Evolutionary conservation across 1,140 invertebrate genomes (phyloP).

Genomic region (Andricus grossulariae): DNA sequence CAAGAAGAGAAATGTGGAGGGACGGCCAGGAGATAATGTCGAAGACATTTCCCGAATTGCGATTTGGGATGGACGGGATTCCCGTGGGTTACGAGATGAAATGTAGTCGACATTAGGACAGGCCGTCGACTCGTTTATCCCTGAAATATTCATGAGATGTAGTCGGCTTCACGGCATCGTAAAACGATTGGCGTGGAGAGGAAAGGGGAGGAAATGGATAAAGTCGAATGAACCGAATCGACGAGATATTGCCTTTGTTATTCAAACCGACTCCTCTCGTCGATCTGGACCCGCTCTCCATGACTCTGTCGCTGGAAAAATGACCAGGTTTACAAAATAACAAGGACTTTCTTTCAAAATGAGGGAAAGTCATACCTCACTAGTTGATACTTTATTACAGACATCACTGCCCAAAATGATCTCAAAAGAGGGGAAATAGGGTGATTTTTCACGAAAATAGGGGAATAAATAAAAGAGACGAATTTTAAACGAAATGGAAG

Average conservation of each 20-base stretch:
- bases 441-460: too few species aligned
- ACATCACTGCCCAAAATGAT: too few species aligned
- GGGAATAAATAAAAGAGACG: too few species aligned
- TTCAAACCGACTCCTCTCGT: neutral
- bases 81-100: constrained; percentile 13
- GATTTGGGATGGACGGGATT: constrained; percentile 12
- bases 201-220: constrained; percentile 32
- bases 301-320: too few species aligned
- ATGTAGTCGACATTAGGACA: constrained; percentile 26
- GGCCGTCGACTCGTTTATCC: constrained; percentile 19
- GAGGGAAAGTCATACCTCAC: constrained; percentile 37
- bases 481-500: too few species aligned
- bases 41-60: constrained; percentile 47
- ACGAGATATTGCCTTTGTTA: constrained; percentile 31
- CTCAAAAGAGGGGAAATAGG: too few species aligned
- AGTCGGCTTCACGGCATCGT: constrained; percentile 25
- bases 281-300: neutral
- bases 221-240: constrained; percentile 21
- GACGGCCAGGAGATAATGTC: neutral
- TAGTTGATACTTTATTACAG: constrained; percentile 8
- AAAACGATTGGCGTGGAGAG: neutral
- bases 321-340: neutral
- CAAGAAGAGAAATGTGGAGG: constrained; percentile 9
- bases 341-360: neutral
- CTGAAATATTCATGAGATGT: constrained; percentile 31